Evolutionary conservation across 2,888 invertebrate species (phyloP).

Genomic region (Bhutanitis thaidina): DNA sequence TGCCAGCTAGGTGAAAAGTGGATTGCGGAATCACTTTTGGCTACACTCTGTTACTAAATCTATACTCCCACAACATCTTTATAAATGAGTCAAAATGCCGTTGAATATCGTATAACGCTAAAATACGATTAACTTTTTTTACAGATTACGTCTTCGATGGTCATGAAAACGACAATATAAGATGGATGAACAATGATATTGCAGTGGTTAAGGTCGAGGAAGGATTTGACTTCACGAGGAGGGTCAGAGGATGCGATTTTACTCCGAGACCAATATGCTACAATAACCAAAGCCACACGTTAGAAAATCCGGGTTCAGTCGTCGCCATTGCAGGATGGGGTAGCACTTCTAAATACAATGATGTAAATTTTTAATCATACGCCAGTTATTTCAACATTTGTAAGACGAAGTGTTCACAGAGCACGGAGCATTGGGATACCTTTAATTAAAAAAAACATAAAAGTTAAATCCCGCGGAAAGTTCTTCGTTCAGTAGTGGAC

Average conservation of each 20-base stretch:
- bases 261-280: constrained; percentile 59
- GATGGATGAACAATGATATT: constrained; percentile 72
- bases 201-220: constrained; percentile 64
- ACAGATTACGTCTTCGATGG: constrained; percentile 66
- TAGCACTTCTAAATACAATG: constrained; percentile 53
- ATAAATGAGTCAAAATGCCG: too few species aligned
- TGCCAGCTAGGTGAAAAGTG: too few species aligned
- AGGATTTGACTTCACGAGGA: constrained; percentile 57
- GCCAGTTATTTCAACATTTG: background rate
- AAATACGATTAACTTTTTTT: too few species aligned
- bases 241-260: constrained; percentile 60
- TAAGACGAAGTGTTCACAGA: too few species aligned
- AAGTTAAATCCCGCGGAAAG: too few species aligned
- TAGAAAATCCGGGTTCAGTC: constrained; percentile 57
- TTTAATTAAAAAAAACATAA: too few species aligned
- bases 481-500: too few species aligned
- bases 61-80: too few species aligned
- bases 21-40: too few species aligned
- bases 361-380: constrained; percentile 39
- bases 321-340: constrained; percentile 64
- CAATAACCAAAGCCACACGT: constrained; percentile 58
- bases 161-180: constrained; percentile 63
- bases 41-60: too few species aligned
- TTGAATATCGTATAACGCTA: too few species aligned
- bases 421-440: too few species aligned